A percentile compares a stretch with the other conserved stretches of the same genome.
Evolutionary conservation across 2,113 vertebrate genomes (phyloP).

Genomic region (zebrafish (Danio rerio)): GRCz12tu NC_133195.1:58544501-58545000

Average conservation of each 20-base stretch:
- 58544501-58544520: too few species aligned
- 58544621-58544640: too few species aligned
- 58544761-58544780: slow-evolving; percentile 86
- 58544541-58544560: too few species aligned
- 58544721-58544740: slow-evolving; percentile 92
- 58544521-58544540: too few species aligned
- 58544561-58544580: too few species aligned
- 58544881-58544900: slow-evolving; percentile 86
- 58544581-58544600: too few species aligned
- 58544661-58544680: too few species aligned
- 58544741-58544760: slow-evolving; percentile 86
- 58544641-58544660: too few species aligned
- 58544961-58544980: slow-evolving; percentile 87
- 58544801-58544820: slow-evolving; percentile 93
- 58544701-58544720: background rate
- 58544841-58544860: slow-evolving; percentile 89
- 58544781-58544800: slow-evolving; percentile 89
- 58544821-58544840: slow-evolving; percentile 88
- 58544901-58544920: slow-evolving; percentile 89
- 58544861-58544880: slow-evolving; percentile 88
- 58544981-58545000: slow-evolving; percentile 96
- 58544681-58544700: too few species aligned
- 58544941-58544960: slow-evolving; percentile 88
- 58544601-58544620: too few species aligned
- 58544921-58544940: slow-evolving; percentile 72